Percentiles rank a stretch among this genome's conserved stretches.
phyloP scores from a whole-genome alignment of 2,797 vertebrate species.

The Labeo calbasu region DNA sequence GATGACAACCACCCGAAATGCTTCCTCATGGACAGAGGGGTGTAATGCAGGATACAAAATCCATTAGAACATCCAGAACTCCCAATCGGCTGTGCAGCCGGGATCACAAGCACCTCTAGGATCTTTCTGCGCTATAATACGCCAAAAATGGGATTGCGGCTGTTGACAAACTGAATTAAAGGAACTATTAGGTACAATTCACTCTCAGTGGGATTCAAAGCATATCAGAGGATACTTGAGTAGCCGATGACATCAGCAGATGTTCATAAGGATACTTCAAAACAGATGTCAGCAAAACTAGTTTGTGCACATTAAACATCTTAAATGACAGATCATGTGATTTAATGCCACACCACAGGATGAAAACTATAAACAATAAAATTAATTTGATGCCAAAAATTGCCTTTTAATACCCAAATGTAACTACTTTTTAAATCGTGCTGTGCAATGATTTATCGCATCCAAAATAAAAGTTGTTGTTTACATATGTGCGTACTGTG shows the following conservation, averaged over 20 bases:
- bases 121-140: background rate
- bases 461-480: too few species aligned
- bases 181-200: background rate
- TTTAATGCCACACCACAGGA: background rate
- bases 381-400: background rate
- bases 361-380: background rate
- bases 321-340: background rate
- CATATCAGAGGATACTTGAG: background rate
- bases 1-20: background rate
- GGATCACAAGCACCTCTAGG: background rate
- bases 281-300: background rate
- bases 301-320: background rate
- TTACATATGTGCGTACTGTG: too few species aligned
- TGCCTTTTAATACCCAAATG: background rate
- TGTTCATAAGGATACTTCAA: background rate
- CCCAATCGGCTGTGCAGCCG: conserved; percentile 10
- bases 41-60: conserved; percentile 35
- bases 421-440: background rate
- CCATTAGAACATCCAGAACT: conserved; percentile 23
- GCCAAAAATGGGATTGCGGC: background rate
- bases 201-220: background rate
- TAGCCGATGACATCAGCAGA: conserved; percentile 2
- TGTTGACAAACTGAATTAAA: conserved; percentile 4
- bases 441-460: too few species aligned
- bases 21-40: background rate